A percentile compares a stretch with the other conserved stretches of the same genome.
These are phyloP conservation scores for Pelvicachromis taeniatus DNA, from an alignment of 2,113 vertebrate species.

Conservation along the genomic window DNA sequence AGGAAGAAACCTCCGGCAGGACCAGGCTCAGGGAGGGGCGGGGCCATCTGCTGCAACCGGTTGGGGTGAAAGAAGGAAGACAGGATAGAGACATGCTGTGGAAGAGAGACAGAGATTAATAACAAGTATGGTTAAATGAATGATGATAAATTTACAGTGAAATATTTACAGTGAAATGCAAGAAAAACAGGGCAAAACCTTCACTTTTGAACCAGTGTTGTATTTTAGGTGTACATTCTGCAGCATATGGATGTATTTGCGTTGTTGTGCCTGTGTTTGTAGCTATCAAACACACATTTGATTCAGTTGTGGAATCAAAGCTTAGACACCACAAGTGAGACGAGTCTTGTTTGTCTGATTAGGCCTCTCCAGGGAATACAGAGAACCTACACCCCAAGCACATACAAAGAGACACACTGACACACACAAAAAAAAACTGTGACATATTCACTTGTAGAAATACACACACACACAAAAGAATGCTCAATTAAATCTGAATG, in stretches of 20 bases:
- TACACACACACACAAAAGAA: background rate
- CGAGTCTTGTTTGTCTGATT: constrained; percentile 53
- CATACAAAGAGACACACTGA: background rate
- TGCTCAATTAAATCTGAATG: constrained; percentile 42
- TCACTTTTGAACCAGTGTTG: background rate
- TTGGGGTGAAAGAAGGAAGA: too few relatives aligned
- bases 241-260: background rate
- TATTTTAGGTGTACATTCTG: background rate
- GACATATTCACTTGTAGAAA: constrained; percentile 7
- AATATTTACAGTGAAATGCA: background rate
- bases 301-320: constrained; percentile 43
- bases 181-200: background rate
- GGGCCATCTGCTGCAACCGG: too few relatives aligned
- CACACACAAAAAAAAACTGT: background rate
- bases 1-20: too few relatives aligned
- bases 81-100: too few relatives aligned
- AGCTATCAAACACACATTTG: background rate
- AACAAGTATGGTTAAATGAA: too few relatives aligned
- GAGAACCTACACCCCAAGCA: background rate
- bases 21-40: too few relatives aligned
- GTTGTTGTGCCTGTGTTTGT: background rate
- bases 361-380: constrained; percentile 35
- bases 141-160: too few relatives aligned
- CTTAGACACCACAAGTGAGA: constrained; percentile 18
- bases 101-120: too few relatives aligned